Conservation (phyloP, 2,113 vertebrate species). For the Myotis brandtii region DNA sequence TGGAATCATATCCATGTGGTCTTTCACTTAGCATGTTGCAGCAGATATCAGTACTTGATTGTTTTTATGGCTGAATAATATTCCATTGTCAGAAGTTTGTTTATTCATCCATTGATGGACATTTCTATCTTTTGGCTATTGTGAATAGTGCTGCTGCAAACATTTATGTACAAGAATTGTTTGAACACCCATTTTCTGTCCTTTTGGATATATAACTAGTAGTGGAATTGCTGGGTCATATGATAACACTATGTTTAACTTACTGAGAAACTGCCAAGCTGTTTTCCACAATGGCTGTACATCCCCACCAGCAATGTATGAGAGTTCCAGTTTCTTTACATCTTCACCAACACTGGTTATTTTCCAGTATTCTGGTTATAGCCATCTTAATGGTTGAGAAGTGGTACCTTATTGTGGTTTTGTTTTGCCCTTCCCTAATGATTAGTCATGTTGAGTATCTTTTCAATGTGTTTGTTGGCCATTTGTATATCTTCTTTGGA, state of each 20-base stretch:
- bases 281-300: background rate
- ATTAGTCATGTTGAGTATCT: background rate
- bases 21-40: background rate
- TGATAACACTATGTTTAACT: background rate
- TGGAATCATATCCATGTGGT: background rate
- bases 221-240: background rate
- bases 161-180: background rate
- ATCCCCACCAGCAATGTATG: background rate
- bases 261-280: background rate
- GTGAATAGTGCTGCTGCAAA: background rate
- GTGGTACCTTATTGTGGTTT: background rate
- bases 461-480: background rate
- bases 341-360: background rate
- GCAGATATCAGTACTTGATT: background rate
- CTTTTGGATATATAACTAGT: background rate
- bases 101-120: background rate
- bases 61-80: constrained; percentile 35
- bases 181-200: background rate
- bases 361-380: background rate
- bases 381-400: background rate
- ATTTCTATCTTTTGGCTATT: background rate
- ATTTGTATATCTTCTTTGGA: background rate
- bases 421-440: background rate
- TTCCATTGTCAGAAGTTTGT: background rate
- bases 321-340: background rate